Evolutionary conservation across 2,888 invertebrate species (phyloP), one percentile per base, ranked within the genome.

Genomic region (Callyntrura guangdongensis): DNA sequence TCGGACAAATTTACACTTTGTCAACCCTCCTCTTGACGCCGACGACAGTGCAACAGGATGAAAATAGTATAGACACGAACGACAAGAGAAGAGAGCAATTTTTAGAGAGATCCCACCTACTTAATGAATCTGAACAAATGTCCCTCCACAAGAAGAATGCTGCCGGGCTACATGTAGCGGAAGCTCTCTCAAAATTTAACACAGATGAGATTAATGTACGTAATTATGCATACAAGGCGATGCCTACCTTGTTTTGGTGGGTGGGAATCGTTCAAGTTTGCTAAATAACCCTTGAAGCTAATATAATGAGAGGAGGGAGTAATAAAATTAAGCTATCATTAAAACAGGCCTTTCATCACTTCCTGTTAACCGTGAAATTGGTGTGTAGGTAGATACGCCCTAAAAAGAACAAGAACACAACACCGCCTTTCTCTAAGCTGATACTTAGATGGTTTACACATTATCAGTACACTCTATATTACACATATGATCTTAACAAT

Each of bases 241-340:
- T 4, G 27, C n/a, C n/a, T n/a, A 8, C 45, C n/a, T 45, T 17
- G 45, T 69, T 14, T 45, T 17, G 17, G 69, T 11, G 14, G 27
- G 67, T 27, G 69, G 77, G 47, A 25, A 77, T 14, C 53, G 22
- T 77, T 77, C 8, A 74, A 74, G 77, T 77, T 49, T 77, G 77
- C 25, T 53, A 77, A 77, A 77, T 49, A 77, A 53, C 77, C 22
- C 22, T 25, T 77, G 77, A 77, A 77, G 25, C n/a, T 49, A 77
- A 53, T 77, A 77, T 17, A 36, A 36, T 25, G 53, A 25, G 77
- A 5, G 25, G 77, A 49, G 25, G 25, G 53, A 77, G 77, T 77
- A 77, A 77, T 77, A 77, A 77, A 77, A 77, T 77, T 25, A 77
- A 77, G 77, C 77, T 22, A 49, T 77, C 77, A 77, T 77, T 77